Base-by-base conservation (phyloP, 2,797 vertebrate species). In the Amniataba percoides region DNA sequence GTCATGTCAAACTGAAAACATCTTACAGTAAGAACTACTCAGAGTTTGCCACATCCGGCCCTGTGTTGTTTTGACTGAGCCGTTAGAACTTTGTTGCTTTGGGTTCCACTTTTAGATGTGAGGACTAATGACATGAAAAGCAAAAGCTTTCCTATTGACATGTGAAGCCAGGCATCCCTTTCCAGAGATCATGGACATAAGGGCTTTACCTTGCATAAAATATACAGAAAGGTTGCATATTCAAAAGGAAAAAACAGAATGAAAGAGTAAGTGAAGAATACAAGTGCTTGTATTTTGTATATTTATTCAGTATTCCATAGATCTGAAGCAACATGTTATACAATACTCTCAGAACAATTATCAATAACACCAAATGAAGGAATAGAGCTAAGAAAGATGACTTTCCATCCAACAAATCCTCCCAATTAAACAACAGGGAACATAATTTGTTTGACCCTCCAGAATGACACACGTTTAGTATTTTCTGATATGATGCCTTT, bases 1-100 rank as follows among this genome's bases (percentile, higher is more conserved):
- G 85, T 88, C 87, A 58, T 83, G 86, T 89, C 78, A 45, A 76
- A 72, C 76, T 85, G 49, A 60, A 71, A 80, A 80, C 76, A 63
- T 81, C 76, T 91, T 88, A 88, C 84, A 72, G 85, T 78, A 88
- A 92, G 63, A 59, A 56, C 72, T 42, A 74, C 58, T 87, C 80
- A 82, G 45, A 59, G 62, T 52, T 67, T 16, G 46, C 88, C 88
- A 87, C 89, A 92, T 90, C 88, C 75, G 43, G 51, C 52, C 55
- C 0, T 36, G 23, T 56, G 83, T 59, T 81, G 56, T 77, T 81
- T 58, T 73, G 63, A 65, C 57, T 65, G 53, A 70, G 53, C 49
- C 62, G 84, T 82, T 62, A 55, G 73, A 53, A 78, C 60, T 43
- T 39, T 67, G 43, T 42, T 68, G 64, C 66, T 48, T 45, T 49